Conservation (phyloP, 2,888 invertebrate species). For the Xestia ashworthii region DNA sequence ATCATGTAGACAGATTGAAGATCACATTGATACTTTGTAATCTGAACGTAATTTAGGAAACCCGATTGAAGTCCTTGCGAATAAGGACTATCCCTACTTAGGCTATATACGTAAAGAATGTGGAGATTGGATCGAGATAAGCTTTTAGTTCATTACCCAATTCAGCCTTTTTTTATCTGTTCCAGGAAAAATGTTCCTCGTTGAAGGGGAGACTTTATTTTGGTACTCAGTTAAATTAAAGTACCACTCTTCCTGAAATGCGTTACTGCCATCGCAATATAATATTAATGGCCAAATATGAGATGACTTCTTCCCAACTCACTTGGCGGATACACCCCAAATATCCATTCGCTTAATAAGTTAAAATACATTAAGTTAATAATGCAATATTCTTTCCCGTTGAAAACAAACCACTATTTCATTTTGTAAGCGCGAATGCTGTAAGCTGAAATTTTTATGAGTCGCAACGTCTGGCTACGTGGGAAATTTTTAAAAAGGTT, state of each 20-base stretch:
- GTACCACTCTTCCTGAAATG: slow-evolving; percentile 44
- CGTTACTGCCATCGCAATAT: slow-evolving; percentile 37
- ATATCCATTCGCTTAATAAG: slow-evolving; percentile 70
- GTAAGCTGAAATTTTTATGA: slow-evolving; percentile 83
- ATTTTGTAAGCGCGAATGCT: slow-evolving; percentile 81
- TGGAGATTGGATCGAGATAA: slow-evolving; percentile 59
- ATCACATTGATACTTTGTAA: slow-evolving; percentile 62
- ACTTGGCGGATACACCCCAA: slow-evolving; percentile 51
- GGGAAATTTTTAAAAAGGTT: slow-evolving; percentile 82
- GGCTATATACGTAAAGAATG: slow-evolving; percentile 56
- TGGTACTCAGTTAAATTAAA: slow-evolving; percentile 43
- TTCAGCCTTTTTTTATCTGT: slow-evolving; percentile 54
- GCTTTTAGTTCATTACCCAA: slow-evolving; percentile 66
- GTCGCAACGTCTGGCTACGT: slow-evolving; percentile 76
- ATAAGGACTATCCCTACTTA: slow-evolving; percentile 44
- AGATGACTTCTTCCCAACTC: slow-evolving; percentile 38
- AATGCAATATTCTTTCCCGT: slow-evolving; percentile 68
- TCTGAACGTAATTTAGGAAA: slow-evolving; percentile 52
- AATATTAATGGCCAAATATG: slow-evolving; percentile 49
- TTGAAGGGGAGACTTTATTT: slow-evolving; percentile 26
- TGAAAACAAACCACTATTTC: slow-evolving; percentile 81
- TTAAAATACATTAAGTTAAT: slow-evolving; percentile 73
- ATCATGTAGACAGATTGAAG: slow-evolving; percentile 64
- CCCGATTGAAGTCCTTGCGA: slow-evolving; percentile 44
- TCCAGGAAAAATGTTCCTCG: slow-evolving; percentile 39